Percentiles rank a stretch among this genome's conserved stretches.
Conservation (phyloP, 2,797 vertebrate species). For the Ibycter americanus region DNA sequence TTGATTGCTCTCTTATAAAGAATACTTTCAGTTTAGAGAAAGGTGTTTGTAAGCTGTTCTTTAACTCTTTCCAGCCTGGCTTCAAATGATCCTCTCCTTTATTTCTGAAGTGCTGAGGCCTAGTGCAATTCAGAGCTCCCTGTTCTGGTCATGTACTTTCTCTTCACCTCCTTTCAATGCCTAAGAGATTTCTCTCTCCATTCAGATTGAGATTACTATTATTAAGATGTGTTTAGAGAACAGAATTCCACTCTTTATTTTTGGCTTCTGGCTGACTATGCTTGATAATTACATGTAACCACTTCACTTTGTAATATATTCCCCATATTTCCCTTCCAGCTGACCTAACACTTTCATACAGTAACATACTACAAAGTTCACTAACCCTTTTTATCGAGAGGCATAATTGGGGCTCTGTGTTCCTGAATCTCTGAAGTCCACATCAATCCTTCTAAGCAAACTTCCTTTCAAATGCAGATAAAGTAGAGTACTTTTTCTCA, state of each 20-base stretch:
- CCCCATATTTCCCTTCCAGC: slow-evolving; percentile 51
- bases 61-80: background rate
- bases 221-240: slow-evolving; percentile 38
- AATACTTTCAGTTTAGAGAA: background rate
- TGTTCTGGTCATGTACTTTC: slow-evolving; percentile 1
- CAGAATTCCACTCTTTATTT: slow-evolving; percentile 44
- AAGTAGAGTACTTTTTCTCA: background rate
- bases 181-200: slow-evolving; percentile 16
- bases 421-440: slow-evolving; percentile 29
- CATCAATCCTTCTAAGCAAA: slow-evolving; percentile 52
- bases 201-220: slow-evolving; percentile 48
- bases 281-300: slow-evolving; percentile 58
- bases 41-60: background rate
- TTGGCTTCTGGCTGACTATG: slow-evolving; percentile 23
- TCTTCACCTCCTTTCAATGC: slow-evolving; percentile 7
- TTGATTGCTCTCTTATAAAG: background rate
- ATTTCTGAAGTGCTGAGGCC: background rate
- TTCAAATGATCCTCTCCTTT: background rate
- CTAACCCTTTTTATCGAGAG: slow-evolving; percentile 41
- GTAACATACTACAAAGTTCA: slow-evolving; percentile 59
- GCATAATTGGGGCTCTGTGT: slow-evolving; percentile 32
- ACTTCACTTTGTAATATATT: slow-evolving; percentile 56
- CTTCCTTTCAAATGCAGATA: slow-evolving; percentile 67
- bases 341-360: slow-evolving; percentile 64
- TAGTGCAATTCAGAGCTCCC: background rate